Evolutionary conservation across 1,140 invertebrate genomes (phyloP).

Genomic region (Nephila pilipes): DNA sequence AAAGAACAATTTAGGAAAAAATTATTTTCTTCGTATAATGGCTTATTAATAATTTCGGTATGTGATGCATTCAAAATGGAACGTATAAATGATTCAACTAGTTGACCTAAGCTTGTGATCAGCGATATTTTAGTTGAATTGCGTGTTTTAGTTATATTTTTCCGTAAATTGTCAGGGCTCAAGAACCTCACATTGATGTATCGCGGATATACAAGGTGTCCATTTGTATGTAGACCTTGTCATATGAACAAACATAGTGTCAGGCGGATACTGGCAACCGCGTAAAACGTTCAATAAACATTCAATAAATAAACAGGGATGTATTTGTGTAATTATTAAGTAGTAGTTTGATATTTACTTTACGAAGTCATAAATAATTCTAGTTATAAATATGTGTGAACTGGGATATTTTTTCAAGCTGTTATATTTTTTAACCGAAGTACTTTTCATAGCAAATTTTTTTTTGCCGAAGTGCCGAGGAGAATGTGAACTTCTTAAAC

Average conservation of each 20-base stretch:
- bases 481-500: slow-evolving; percentile 40
- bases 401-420: not conserved
- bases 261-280: no score
- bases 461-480: slow-evolving; percentile 12
- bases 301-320: no score
- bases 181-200: no score
- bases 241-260: no score
- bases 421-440: not conserved
- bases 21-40: not conserved
- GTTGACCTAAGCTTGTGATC: no score
- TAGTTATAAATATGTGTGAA: not conserved
- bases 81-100: no score
- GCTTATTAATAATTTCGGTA: not conserved
- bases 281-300: no score
- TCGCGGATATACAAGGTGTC: no score
- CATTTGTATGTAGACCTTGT: no score
- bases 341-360: not conserved
- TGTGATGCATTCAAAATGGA: slow-evolving; percentile 29
- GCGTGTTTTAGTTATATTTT: no score
- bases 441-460: not conserved
- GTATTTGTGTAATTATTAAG: not conserved
- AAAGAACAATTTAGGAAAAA: not conserved
- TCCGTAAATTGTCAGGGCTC: no score
- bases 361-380: not conserved
- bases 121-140: no score